These are phyloP conservation scores for Spondyliosoma cantharus DNA, from an alignment of 2,797 vertebrate species.

Conservation along the genomic window DNA sequence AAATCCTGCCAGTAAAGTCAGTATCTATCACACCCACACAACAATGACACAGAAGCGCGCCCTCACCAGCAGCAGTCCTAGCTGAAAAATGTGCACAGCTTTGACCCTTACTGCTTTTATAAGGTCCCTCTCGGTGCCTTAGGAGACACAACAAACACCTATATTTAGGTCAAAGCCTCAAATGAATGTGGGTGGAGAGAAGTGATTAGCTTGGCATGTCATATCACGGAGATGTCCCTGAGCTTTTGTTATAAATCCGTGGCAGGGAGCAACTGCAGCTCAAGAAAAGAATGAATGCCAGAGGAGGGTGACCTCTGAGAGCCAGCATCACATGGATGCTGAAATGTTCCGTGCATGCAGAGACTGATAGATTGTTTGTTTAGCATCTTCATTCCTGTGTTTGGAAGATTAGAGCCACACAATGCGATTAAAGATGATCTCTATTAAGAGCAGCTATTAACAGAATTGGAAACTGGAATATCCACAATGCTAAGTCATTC, in stretches of 20 bases:
- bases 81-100: slow-evolving; percentile 36
- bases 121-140: slow-evolving; percentile 39
- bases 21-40: slow-evolving; percentile 1
- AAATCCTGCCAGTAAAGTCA: neutral
- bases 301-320: slow-evolving; percentile 66
- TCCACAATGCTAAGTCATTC: neutral
- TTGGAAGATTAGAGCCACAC: slow-evolving; percentile 18
- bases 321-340: slow-evolving; percentile 25
- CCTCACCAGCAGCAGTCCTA: slow-evolving; percentile 33
- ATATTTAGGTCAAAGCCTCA: slow-evolving; percentile 74
- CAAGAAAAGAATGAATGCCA: slow-evolving; percentile 67
- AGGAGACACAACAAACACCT: slow-evolving; percentile 58
- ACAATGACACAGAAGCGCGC: slow-evolving; percentile 23
- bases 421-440: neutral
- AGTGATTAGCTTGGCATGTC: slow-evolving; percentile 63
- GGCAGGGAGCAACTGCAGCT: slow-evolving; percentile 59
- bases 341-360: slow-evolving; percentile 19
- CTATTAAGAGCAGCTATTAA: neutral
- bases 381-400: slow-evolving; percentile 21
- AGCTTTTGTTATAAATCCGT: slow-evolving; percentile 72
- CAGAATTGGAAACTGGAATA: neutral
- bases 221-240: slow-evolving; percentile 59
- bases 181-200: slow-evolving; percentile 60
- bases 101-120: slow-evolving; percentile 67
- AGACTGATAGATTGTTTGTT: slow-evolving; percentile 11